These are phyloP conservation scores for Zosterops pallidus DNA, from an alignment of 2,113 vertebrate species.

Conservation along the genomic window DNA sequence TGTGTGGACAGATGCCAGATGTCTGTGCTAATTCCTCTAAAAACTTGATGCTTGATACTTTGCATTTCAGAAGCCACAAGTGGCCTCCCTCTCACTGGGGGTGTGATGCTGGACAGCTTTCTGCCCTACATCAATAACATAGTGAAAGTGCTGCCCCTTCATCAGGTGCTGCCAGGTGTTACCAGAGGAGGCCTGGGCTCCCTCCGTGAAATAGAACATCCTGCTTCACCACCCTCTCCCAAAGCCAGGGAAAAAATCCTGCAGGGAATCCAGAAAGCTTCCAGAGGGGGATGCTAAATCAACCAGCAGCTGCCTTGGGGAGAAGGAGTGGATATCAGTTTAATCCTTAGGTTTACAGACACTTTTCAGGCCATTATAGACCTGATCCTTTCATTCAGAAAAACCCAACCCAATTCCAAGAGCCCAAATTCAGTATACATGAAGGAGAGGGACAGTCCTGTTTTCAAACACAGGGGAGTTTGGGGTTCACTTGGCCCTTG, in stretches of 20 bases:
- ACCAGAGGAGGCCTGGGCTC: rapidly evolving
- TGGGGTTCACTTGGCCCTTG: not conserved
- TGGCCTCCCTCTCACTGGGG: not conserved
- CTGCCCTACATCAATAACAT: not conserved
- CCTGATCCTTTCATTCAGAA: not conserved
- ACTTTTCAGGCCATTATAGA: not conserved
- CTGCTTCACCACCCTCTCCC: not conserved
- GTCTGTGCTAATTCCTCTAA: not conserved
- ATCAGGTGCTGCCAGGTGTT: not conserved
- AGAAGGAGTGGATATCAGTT: not conserved
- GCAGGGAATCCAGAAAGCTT: not conserved
- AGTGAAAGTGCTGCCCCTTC: not conserved
- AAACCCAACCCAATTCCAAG: rapidly evolving
- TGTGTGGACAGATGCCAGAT: not conserved
- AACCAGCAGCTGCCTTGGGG: not conserved
- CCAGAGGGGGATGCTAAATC: rapidly evolving
- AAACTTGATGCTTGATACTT: not conserved
- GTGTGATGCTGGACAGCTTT: not conserved
- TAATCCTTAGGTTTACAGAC: not conserved
- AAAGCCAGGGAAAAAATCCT: not conserved
- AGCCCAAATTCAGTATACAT: not conserved
- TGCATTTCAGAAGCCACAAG: not conserved
- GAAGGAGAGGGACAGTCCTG: not conserved
- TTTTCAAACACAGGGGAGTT: not conserved
- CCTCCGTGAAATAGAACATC: not conserved